phyloP scores from a whole-genome alignment of 2,113 vertebrate species.

The Bostrychus sinensis region DNA sequence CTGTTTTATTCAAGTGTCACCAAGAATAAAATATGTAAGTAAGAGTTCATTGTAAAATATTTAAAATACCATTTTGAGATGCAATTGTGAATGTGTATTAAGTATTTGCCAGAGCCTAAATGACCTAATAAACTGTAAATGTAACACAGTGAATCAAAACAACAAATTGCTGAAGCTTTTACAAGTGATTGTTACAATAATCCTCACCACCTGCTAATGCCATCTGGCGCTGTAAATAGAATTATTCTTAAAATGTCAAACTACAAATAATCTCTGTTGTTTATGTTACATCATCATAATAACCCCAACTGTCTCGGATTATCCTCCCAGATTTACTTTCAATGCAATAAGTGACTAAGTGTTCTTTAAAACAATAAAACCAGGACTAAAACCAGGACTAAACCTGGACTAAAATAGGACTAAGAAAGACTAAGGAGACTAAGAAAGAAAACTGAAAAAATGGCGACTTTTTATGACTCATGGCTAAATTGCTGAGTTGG shows the following conservation, averaged over 20 bases:
- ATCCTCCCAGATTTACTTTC: not conserved
- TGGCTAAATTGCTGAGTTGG: too few species aligned
- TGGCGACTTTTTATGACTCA: too few species aligned
- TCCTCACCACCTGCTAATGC: conserved; percentile 5
- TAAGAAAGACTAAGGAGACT: too few species aligned
- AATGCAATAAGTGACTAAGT: not conserved
- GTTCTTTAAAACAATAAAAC: too few species aligned
- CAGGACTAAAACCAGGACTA: too few species aligned
- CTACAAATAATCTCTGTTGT: not conserved
- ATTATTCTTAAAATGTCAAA: not conserved
- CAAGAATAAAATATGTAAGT: not conserved
- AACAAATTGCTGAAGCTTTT: not conserved
- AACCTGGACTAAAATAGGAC: too few species aligned
- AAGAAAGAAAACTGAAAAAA: too few species aligned
- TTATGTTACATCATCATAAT: conserved; percentile 9
- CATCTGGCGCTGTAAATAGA: conserved; percentile 3
- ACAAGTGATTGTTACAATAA: not conserved
- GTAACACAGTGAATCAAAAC: not conserved
- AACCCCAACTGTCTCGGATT: conserved; percentile 5
- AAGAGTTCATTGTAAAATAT: too few species aligned
- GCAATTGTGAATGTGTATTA: not conserved
- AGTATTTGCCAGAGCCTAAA: not conserved
- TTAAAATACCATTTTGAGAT: not conserved
- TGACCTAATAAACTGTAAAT: conserved; percentile 1
- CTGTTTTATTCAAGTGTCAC: not conserved